phyloP scores from a whole-genome alignment of 1,140 invertebrate species.

The Drosophila lacertosa region DNA sequence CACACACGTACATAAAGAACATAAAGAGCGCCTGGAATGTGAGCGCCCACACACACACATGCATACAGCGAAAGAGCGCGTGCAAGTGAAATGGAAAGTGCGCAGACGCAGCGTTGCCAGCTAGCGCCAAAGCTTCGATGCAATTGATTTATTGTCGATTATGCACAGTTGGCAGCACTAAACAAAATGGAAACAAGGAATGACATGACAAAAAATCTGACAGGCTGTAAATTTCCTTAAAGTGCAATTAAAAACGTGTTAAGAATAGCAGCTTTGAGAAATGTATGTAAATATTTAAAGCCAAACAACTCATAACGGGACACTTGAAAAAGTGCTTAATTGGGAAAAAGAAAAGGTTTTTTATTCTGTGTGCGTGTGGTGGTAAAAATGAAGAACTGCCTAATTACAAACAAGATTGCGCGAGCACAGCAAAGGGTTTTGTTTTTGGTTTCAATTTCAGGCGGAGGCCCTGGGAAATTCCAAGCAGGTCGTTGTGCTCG shows the following conservation, averaged over 20 bases:
- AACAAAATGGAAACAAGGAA: too few relatives aligned
- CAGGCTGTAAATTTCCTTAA: too few relatives aligned
- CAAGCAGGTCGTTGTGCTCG: too few relatives aligned
- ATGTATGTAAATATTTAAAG: slow-evolving; percentile 1
- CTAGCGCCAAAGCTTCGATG: background rate
- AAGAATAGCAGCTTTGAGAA: background rate
- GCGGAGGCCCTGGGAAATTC: slow-evolving; percentile 2
- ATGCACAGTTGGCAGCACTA: background rate
- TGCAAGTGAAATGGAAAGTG: background rate
- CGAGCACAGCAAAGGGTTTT: slow-evolving; percentile 12
- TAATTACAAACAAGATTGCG: slow-evolving; percentile 66
- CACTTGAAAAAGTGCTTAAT: background rate
- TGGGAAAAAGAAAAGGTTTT: background rate
- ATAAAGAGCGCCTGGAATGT: too few relatives aligned
- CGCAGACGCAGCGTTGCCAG: slow-evolving; percentile 13
- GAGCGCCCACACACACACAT: background rate
- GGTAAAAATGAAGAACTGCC: slow-evolving; percentile 58
- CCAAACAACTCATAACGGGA: background rate
- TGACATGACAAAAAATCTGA: too few relatives aligned
- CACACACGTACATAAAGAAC: too few relatives aligned
- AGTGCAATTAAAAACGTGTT: too few relatives aligned
- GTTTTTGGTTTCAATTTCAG: background rate
- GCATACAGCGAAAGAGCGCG: background rate
- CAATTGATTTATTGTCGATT: background rate
- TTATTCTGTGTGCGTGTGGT: slow-evolving; percentile 17